Evolutionary conservation across 2,888 invertebrate genomes (phyloP).

Genomic region (Gastrophysa polygoni): DNA sequence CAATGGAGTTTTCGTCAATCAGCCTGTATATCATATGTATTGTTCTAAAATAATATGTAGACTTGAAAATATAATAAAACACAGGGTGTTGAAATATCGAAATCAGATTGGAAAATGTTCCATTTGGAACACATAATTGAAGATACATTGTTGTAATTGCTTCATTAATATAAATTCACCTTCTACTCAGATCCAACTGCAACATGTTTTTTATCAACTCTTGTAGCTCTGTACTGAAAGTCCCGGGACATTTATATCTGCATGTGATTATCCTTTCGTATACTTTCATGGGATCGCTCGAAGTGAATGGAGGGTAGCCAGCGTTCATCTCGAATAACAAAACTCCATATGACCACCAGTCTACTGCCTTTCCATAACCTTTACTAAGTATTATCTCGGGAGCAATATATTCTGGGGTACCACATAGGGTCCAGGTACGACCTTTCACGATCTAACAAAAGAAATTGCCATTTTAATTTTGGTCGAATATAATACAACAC

Average conservation of each 20-base stretch:
- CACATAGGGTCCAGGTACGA: conserved; percentile 91
- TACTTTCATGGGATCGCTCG: conserved; percentile 89
- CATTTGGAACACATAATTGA: too few species aligned
- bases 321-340: conserved; percentile 87
- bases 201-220: conserved; percentile 84
- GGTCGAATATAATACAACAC: too few species aligned
- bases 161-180: too few species aligned
- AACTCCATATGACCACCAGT: conserved; percentile 96
- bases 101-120: too few species aligned
- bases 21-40: too few species aligned
- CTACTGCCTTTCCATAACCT: conserved; percentile 90
- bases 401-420: conserved; percentile 95
- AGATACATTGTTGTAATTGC: too few species aligned
- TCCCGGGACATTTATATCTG: conserved; percentile 84
- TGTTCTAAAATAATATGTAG: too few species aligned
- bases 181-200: conserved; percentile 78
- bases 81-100: too few species aligned
- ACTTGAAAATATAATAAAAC: too few species aligned
- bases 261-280: conserved; percentile 93
- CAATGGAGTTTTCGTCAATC: too few species aligned
- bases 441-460: conserved; percentile 61
- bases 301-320: conserved; percentile 92
- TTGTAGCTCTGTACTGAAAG: conserved; percentile 80
- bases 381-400: conserved; percentile 88
- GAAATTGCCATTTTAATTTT: too few species aligned